A percentile compares a stretch with the other conserved stretches of the same genome.
These are phyloP conservation scores for Perdita meconis DNA, from an alignment of 2,888 invertebrate genomes.

Conservation along the genomic window DNA sequence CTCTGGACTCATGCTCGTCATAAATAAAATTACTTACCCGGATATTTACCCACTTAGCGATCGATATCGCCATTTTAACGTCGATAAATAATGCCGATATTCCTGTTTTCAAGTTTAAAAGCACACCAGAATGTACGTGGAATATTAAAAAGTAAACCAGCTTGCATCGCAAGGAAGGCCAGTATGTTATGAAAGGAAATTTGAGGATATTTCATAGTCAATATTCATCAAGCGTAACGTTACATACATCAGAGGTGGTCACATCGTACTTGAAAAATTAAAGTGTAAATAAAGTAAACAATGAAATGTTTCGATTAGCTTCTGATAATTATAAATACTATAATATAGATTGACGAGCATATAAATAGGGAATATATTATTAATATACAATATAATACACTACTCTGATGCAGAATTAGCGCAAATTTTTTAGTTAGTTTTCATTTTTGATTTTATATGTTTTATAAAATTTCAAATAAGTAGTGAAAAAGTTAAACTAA, in stretches of 20 bases:
- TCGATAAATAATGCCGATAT: constrained; percentile 35
- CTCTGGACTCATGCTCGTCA: neutral
- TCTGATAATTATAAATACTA: neutral
- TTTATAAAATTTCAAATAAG: too few species aligned
- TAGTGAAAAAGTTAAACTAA: too few species aligned
- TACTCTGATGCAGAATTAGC: too few species aligned
- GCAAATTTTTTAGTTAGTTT: too few species aligned
- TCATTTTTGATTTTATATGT: too few species aligned
- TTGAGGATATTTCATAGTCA: constrained; percentile 33
- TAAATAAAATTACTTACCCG: constrained; percentile 31
- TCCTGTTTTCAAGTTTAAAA: constrained; percentile 35
- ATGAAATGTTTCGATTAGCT: neutral
- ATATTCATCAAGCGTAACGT: constrained; percentile 27
- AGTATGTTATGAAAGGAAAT: constrained; percentile 37
- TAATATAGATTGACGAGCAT: too few species aligned
- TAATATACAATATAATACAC: too few species aligned
- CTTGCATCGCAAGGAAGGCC: constrained; percentile 32
- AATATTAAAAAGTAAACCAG: constrained; percentile 46
- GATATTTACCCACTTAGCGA: constrained; percentile 35
- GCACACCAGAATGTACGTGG: constrained; percentile 23
- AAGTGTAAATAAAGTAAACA: neutral
- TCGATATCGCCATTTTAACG: constrained; percentile 37
- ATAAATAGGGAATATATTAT: too few species aligned
- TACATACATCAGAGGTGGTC: constrained; percentile 2
- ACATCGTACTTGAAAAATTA: neutral